Percentiles rank a stretch among this genome's conserved stretches.
Conservation (phyloP, 2,888 invertebrate species). For the Protonemura montana region DNA sequence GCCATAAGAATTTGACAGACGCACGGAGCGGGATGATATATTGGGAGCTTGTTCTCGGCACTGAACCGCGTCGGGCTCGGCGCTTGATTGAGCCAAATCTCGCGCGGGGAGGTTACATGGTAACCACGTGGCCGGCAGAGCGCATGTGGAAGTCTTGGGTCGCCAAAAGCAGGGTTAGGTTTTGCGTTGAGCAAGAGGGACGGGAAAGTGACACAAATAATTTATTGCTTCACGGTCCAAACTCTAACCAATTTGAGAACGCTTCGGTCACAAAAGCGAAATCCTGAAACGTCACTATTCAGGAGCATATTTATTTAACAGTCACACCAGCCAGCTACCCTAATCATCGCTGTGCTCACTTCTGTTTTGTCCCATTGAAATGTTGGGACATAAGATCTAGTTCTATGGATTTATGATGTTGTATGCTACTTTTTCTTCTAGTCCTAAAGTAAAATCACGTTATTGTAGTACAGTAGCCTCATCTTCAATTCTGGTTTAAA, state of each 20-base stretch:
- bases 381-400: conserved; percentile 12
- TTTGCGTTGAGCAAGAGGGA: background rate
- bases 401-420: conserved; percentile 28
- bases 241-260: conserved; percentile 12
- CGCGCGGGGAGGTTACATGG: background rate
- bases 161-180: background rate
- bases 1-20: conserved; percentile 8
- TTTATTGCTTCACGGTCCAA: conserved; percentile 34
- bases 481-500: conserved; percentile 13
- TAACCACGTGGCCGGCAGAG: conserved; percentile 38
- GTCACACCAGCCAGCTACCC: conserved; percentile 27
- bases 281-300: background rate
- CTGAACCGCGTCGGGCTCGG: conserved; percentile 22
- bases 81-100: conserved; percentile 13
- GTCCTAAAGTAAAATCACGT: background rate
- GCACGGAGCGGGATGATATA: conserved; percentile 17
- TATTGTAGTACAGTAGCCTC: conserved; percentile 14
- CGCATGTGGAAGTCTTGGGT: conserved; percentile 15
- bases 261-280: conserved; percentile 22
- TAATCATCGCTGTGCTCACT: conserved; percentile 14
- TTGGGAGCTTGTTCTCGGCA: conserved; percentile 27
- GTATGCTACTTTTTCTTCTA: background rate
- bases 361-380: conserved; percentile 7
- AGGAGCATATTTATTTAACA: background rate
- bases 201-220: conserved; percentile 24